Conservation (phyloP, 2,113 vertebrate species). For the Lamprotornis superbus region DNA sequence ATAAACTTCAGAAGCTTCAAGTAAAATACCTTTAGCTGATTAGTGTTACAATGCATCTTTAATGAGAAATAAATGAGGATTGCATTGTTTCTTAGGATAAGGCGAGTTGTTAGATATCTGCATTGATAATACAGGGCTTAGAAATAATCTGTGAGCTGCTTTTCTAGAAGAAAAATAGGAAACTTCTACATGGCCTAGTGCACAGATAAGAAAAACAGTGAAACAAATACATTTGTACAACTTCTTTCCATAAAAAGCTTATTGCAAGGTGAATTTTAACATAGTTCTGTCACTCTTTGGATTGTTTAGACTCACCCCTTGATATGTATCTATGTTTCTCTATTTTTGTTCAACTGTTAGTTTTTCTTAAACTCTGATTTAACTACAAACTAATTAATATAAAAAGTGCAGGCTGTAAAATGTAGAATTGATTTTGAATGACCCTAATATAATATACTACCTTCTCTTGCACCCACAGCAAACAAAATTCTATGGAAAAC, state of each 20-base stretch:
- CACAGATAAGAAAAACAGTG: neutral
- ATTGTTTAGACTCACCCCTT: neutral
- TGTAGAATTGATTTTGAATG: neutral
- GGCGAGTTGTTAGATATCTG: constrained; percentile 20
- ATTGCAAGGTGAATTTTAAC: neutral
- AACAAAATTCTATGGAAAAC: neutral
- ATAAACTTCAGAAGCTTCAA: constrained; percentile 43
- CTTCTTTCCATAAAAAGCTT: neutral
- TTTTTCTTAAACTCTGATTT: neutral
- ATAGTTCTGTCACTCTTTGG: neutral
- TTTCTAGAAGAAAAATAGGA: neutral
- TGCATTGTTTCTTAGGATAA: constrained; percentile 40
- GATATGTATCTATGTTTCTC: neutral
- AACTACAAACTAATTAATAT: neutral
- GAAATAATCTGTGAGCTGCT: neutral
- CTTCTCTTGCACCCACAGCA: neutral
- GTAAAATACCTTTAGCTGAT: constrained; percentile 58
- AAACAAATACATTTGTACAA: neutral
- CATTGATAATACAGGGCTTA: constrained; percentile 15
- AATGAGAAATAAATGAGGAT: constrained; percentile 58
- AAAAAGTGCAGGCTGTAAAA: neutral
- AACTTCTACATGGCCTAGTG: neutral
- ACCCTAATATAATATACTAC: neutral
- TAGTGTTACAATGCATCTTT: constrained; percentile 46
- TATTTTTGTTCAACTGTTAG: neutral